These are phyloP conservation scores for Drosophila hamatofila DNA, from an alignment of 2,888 invertebrate species.

Conservation along the genomic window DNA sequence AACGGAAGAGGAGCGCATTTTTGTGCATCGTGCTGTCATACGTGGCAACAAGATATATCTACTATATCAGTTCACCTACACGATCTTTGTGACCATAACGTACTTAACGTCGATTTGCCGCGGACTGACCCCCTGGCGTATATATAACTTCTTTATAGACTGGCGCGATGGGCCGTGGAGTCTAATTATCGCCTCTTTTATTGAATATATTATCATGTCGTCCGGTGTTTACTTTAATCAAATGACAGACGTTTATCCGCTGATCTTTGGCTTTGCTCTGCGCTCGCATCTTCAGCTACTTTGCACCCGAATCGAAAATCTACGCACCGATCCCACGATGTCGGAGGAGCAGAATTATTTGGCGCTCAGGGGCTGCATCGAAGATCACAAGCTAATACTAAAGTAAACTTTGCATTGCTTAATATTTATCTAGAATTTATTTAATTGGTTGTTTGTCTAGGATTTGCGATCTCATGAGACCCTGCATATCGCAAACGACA, in stretches of 20 bases:
- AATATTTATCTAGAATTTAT: not conserved
- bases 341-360: conserved; percentile 25
- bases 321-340: conserved; percentile 21
- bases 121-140: conserved; percentile 37
- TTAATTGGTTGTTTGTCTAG: conserved; percentile 1
- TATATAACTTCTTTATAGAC: conserved; percentile 53
- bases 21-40: conserved; percentile 34
- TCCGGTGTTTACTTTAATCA: conserved; percentile 15
- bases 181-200: conserved; percentile 26
- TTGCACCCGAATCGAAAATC: conserved; percentile 18
- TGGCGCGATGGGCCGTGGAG: conserved; percentile 19
- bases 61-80: conserved; percentile 24
- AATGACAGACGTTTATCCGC: conserved; percentile 37
- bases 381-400: conserved; percentile 34
- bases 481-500: conserved; percentile 26
- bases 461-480: conserved; percentile 32
- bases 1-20: conserved; percentile 19
- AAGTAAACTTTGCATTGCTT: conserved; percentile 14
- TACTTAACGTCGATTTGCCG: conserved; percentile 12
- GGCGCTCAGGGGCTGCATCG: conserved; percentile 38
- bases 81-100: conserved; percentile 17
- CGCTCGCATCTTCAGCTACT: conserved; percentile 30
- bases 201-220: conserved; percentile 32
- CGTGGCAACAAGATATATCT: conserved; percentile 45
- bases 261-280: conserved; percentile 26